phyloP scores from a whole-genome alignment of 1,140 invertebrate species.

The Diuraphis noxia region DNA sequence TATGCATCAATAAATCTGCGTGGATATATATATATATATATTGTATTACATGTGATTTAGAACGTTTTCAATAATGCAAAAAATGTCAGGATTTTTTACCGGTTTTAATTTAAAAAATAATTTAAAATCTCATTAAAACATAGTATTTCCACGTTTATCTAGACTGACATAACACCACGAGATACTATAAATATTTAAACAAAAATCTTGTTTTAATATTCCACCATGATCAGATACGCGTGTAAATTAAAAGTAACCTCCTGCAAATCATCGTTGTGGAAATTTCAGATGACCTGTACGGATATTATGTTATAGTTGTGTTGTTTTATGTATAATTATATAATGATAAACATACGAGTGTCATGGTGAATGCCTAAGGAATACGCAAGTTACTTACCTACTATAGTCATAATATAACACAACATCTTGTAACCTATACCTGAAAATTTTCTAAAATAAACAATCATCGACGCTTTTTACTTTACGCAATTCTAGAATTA shows the following conservation, averaged over 20 bases:
- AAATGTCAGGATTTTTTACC: not conserved
- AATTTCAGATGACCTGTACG: not conserved
- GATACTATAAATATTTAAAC: not conserved
- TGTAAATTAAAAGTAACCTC: not conserved
- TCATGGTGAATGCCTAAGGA: not conserved
- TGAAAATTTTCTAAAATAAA: not conserved
- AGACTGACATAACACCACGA: not conserved
- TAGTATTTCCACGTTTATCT: not conserved
- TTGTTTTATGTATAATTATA: too few relatives aligned
- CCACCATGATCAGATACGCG: not conserved
- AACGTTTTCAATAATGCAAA: not conserved
- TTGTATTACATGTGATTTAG: not conserved
- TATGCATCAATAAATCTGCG: not conserved
- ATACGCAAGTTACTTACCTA: not conserved
- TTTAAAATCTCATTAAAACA: not conserved
- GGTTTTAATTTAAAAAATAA: not conserved
- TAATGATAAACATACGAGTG: not conserved
- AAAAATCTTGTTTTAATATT: not conserved
- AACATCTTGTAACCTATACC: not conserved
- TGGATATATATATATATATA: not conserved
- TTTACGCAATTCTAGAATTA: not conserved
- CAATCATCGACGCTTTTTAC: conserved; percentile 6
- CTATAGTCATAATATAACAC: not conserved
- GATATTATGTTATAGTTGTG: too few relatives aligned
- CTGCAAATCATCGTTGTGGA: not conserved